Evolutionary conservation across 2,113 vertebrate species (phyloP).

Genomic region (Varanus salvator): DNA sequence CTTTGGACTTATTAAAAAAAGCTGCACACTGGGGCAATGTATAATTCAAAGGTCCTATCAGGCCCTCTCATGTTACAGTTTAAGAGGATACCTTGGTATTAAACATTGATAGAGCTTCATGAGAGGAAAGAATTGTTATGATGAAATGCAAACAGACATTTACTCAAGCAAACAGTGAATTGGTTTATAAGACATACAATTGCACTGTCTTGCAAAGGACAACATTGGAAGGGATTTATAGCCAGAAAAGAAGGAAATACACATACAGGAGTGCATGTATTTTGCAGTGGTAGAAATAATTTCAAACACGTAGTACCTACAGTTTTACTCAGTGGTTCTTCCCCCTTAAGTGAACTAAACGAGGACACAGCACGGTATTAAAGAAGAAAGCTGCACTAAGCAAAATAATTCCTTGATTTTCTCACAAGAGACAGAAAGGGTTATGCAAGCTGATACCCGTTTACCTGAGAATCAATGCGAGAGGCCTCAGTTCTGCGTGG

Average conservation of each 20-base stretch:
- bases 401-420: not conserved
- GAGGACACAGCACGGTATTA: conserved; percentile 17
- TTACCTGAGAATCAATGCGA: not conserved
- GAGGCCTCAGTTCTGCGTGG: not conserved
- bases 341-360: conserved; percentile 34
- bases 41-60: conserved; percentile 76
- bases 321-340: conserved; percentile 41
- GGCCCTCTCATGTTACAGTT: conserved; percentile 77
- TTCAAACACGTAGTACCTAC: conserved; percentile 30
- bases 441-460: not conserved
- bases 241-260: conserved; percentile 38
- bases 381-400: not conserved
- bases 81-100: conserved; percentile 73
- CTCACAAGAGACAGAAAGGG: not conserved
- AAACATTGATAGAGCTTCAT: conserved; percentile 78
- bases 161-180: not conserved
- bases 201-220: conserved; percentile 9
- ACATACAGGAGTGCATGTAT: not conserved
- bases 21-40: conserved; percentile 54
- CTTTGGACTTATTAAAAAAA: conserved; percentile 15
- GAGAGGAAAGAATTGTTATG: conserved; percentile 52
- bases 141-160: conserved; percentile 2
- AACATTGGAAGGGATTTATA: conserved; percentile 46
- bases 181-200: conserved; percentile 23
- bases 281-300: conserved; percentile 38